phyloP scores from a whole-genome alignment of 2,113 vertebrate species.

The Lagopus muta region DNA sequence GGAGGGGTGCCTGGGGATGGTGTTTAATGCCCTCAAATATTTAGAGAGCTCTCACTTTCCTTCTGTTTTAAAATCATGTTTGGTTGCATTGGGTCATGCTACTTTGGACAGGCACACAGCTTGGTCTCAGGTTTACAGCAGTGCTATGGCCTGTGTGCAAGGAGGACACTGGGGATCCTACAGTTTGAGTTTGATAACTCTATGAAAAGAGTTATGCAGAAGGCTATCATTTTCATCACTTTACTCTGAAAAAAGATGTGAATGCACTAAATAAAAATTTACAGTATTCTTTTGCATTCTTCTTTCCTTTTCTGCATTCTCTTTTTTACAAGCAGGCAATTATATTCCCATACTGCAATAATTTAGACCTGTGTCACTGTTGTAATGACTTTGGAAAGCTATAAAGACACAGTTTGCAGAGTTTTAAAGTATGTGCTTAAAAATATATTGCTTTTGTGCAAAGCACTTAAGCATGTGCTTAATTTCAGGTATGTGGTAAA shows the following conservation, averaged over 20 bases:
- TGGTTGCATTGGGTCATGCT: not conserved
- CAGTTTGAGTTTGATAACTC: not conserved
- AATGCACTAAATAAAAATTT: not conserved
- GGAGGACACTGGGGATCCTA: not conserved
- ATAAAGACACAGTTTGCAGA: slow-evolving; percentile 66
- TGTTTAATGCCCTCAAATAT: not conserved
- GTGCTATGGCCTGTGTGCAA: not conserved
- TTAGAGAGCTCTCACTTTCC: not conserved
- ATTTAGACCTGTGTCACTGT: slow-evolving; percentile 20
- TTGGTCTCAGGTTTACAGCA: not conserved
- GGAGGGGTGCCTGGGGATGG: too few species aligned
- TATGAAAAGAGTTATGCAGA: not conserved
- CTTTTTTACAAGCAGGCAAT: not conserved
- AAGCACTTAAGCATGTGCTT: slow-evolving; percentile 61
- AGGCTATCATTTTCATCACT: not conserved
- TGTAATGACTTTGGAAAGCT: slow-evolving; percentile 52
- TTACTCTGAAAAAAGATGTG: not conserved
- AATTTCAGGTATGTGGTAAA: slow-evolving; percentile 52
- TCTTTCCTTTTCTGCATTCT: not conserved
- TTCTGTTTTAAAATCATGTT: not conserved
- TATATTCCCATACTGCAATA: not conserved
- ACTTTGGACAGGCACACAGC: not conserved
- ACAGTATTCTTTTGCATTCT: not conserved
- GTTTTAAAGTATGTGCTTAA: slow-evolving; percentile 68
- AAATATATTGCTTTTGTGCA: slow-evolving; percentile 68